Evolutionary conservation across 2,113 vertebrate species (phyloP).

Genomic region (Tor tambroides): DNA sequence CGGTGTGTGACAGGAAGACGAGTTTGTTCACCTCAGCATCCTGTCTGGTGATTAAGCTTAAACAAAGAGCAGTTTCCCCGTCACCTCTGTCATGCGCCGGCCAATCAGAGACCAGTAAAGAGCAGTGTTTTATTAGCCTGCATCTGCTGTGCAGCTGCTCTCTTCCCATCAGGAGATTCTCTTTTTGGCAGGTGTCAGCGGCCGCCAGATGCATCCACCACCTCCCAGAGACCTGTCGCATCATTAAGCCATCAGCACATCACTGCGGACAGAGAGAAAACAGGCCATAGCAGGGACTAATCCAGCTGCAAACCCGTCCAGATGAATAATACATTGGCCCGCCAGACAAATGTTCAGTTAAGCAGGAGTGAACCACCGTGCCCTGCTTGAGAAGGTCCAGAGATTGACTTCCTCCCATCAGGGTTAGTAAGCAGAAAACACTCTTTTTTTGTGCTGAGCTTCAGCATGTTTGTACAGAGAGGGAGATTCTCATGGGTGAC

Average conservation of each 20-base stretch:
- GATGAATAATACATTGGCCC: slow-evolving; percentile 65
- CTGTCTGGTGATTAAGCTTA: slow-evolving; percentile 44
- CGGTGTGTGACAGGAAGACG: neutral
- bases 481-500: slow-evolving; percentile 25
- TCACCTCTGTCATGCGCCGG: slow-evolving; percentile 4
- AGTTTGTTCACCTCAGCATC: neutral
- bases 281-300: slow-evolving; percentile 58
- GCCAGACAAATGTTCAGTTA: slow-evolving; percentile 63
- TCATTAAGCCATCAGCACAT: slow-evolving; percentile 58
- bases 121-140: slow-evolving; percentile 41
- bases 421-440: slow-evolving; percentile 31
- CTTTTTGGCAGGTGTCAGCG: slow-evolving; percentile 55
- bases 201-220: slow-evolving; percentile 47
- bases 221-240: slow-evolving; percentile 46
- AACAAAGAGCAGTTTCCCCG: slow-evolving; percentile 41
- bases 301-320: slow-evolving; percentile 61
- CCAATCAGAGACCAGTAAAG: slow-evolving; percentile 43
- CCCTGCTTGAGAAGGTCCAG: slow-evolving; percentile 36
- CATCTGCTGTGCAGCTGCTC: slow-evolving; percentile 55
- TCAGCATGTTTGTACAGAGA: slow-evolving; percentile 40
- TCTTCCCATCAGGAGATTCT: slow-evolving; percentile 51
- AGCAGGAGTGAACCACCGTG: slow-evolving; percentile 49
- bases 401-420: slow-evolving; percentile 46
- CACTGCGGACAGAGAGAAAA: slow-evolving; percentile 57
- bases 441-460: slow-evolving; percentile 45